phyloP scores from a whole-genome alignment of 92 coral and sea anemone genomes.

The Epizoanthus ramosus region DNA sequence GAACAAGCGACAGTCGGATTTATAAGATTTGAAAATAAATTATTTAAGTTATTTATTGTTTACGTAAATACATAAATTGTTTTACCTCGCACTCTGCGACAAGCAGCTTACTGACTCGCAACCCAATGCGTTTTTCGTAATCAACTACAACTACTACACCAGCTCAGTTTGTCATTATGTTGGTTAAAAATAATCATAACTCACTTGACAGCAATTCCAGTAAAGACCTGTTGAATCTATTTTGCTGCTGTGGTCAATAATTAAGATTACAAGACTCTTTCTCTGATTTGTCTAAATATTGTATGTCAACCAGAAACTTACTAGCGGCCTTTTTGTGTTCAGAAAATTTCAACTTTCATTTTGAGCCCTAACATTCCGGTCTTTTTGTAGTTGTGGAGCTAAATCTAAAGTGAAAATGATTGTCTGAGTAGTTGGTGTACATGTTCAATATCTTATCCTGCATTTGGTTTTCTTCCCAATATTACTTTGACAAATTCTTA shows the following conservation, averaged over 20 bases:
- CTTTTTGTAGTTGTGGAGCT: too few species aligned
- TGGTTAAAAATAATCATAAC: too few species aligned
- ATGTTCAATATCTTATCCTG: too few species aligned
- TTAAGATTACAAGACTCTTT: background rate
- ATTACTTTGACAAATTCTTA: background rate
- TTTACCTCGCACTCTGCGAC: background rate
- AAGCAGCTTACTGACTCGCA: background rate
- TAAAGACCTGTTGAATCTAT: background rate
- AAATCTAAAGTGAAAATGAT: too few species aligned
- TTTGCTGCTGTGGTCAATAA: background rate
- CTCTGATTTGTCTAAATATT: background rate
- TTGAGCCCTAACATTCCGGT: too few species aligned
- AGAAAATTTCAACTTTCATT: too few species aligned
- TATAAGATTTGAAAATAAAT: constrained; percentile 5
- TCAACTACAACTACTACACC: background rate
- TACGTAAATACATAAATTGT: background rate
- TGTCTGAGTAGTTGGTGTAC: too few species aligned
- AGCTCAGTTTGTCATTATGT: background rate
- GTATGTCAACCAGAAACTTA: too few species aligned
- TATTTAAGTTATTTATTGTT: background rate
- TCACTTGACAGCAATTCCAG: background rate
- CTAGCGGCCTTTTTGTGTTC: too few species aligned
- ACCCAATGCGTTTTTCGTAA: background rate
- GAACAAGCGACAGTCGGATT: background rate
- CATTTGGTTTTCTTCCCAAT: background rate